Base-by-base conservation (phyloP, 1,140 invertebrate genomes). In the Lanistes nyassanus region DNA sequence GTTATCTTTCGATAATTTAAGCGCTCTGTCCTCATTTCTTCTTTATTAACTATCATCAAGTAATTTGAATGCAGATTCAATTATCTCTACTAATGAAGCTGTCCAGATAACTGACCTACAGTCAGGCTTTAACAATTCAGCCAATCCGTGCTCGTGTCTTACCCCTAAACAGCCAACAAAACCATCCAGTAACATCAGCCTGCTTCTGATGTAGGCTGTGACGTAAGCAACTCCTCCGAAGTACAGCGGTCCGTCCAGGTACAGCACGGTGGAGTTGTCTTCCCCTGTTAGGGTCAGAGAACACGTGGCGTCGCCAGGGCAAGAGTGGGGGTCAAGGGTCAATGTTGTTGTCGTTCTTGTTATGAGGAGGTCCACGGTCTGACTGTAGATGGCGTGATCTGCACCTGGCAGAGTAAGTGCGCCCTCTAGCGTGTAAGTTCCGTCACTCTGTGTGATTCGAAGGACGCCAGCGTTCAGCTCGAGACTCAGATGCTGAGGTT, bases 91-190 rank as follows among this genome's bases (percentile, higher is more conserved):
- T n/a, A n/a, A n/a, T n/a, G n/a, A n/a, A n/a, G n/a, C n/a, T n/a
- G n/a, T n/a, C n/a, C n/a, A n/a, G n/a, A n/a, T n/a, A n/a, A n/a
- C n/a, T n/a, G n/a, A n/a, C n/a, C n/a, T n/a, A n/a, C n/a, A n/a
- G n/a, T n/a, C n/a, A n/a, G n/a, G n/a, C n/a, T n/a, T n/a, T n/a
- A n/a, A n/a, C 2, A 1, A 47, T 47, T 47, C 42, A 47, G 2
- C 19, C 42, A 47, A 9, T 47, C 42, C 9, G 42, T 47, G 9
- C 1, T 1, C 9, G 0, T 47, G 42, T 47, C 77, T 72, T 80
- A 84, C 83, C 76, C 83, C 82, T 36, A 84, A 55, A 76, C 83
- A 84, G 37, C 83, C 83, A 53, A 53, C 73, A 68, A 82, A 83
- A 6, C 79, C 78, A 21, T 64, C 67, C 21, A 64, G 39, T 19